Base-by-base conservation (phyloP, 2,888 invertebrate genomes). In the Xanthia icteritia region DNA sequence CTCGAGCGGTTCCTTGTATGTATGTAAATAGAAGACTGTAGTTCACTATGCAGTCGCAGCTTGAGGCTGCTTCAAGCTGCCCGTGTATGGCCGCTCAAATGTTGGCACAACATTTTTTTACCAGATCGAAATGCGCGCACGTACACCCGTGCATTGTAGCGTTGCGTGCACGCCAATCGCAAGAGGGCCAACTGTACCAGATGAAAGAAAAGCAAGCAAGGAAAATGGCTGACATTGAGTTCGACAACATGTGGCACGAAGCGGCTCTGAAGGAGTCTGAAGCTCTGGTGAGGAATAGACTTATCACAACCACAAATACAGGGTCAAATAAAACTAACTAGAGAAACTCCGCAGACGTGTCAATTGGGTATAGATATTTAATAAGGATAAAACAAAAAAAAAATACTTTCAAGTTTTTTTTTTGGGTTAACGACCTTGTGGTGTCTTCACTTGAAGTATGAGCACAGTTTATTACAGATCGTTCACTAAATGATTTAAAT, bases 241-340 rank as follows among this genome's bases (percentile, higher is more conserved):
- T 97, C 5, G 97, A 98, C 67, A 94, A 92, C 65, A 97, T 97
- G 96, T 98, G 98, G 97, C 91, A 97, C 70, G 95, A 97, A 56
- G 92, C 97, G n/a, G 94, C 96, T 83, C 93, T 97, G 94, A 97
- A 96, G 86, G 97, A 97, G 85, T 91, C 96, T 5, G 95, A 97
- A 8, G 97, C 97, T 51, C 84, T 96, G 94, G 96, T 96, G 54
- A 81, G 75, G 36, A 36, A n/a, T 6, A 5, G n/a, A n/a, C 36
- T 36, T 68, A 36, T 48, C 8, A 31, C 20, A 45, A 13, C 20
- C 20, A 66, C 20, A 15, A 45, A 42, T 45, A 45, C 20, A 20
- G 45, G 45, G 27, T 27, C 4, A 45, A 20, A 27, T 13, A 1
- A 42, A 20, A 27, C 20, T 42, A 20, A 1, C 17, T n/a, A 17